Evolutionary conservation across 2,797 vertebrate species (phyloP).

Genomic region (Diceros bicornis): DNA sequence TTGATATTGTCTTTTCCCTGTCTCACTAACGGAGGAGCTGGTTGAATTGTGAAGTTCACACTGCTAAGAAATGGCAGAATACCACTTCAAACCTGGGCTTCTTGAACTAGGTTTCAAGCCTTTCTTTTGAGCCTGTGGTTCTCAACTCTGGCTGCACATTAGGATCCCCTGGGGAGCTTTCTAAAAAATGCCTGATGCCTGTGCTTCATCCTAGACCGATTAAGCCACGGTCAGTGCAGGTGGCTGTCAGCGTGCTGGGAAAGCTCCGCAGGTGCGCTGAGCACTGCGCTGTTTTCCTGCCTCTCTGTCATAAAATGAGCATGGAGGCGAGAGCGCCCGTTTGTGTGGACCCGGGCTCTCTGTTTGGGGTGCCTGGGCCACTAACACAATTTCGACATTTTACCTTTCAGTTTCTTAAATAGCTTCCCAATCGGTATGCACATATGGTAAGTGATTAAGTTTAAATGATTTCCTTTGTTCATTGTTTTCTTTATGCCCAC

Average conservation of each 20-base stretch:
- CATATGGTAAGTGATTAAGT: neutral
- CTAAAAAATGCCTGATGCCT: neutral
- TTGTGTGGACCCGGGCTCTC: neutral
- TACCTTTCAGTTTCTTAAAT: no score
- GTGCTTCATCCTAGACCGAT: neutral
- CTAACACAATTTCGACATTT: rapidly evolving
- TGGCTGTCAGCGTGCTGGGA: rapidly evolving
- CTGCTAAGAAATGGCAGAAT: neutral
- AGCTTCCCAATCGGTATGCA: neutral
- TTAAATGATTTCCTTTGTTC: neutral
- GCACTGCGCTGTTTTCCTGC: rapidly evolving
- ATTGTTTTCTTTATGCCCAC: rapidly evolving
- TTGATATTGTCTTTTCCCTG: no score
- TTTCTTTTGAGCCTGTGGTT: neutral
- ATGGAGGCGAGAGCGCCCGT: rapidly evolving
- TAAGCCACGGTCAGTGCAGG: neutral
- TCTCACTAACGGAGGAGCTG: neutral
- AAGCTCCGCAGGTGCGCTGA: neutral
- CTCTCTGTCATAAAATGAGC: rapidly evolving
- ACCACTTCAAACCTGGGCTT: rapidly evolving
- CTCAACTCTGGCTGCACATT: neutral
- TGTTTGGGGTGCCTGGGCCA: rapidly evolving
- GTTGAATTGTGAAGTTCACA: no score
- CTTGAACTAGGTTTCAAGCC: rapidly evolving
- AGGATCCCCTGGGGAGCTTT: neutral